Percentiles rank a stretch among this genome's conserved stretches.
phyloP scores from a whole-genome alignment of 1,140 invertebrate species.

The Stenopsyche tienmushanensis region DNA sequence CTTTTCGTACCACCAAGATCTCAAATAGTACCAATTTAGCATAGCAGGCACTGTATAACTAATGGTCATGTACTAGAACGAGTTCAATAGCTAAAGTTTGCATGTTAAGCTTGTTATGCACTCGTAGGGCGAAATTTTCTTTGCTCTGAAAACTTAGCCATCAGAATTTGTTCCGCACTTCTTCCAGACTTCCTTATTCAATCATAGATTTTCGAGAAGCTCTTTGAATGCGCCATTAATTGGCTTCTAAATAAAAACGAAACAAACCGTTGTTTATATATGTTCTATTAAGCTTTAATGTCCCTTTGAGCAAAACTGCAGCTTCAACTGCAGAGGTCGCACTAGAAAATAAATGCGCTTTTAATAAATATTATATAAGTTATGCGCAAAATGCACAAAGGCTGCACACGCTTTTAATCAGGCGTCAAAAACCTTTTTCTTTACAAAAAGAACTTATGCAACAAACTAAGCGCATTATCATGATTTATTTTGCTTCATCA shows the following conservation, averaged over 20 bases:
- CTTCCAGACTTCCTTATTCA: too few relatives aligned
- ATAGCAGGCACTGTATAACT: background rate
- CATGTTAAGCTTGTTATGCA: too few relatives aligned
- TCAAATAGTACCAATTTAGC: background rate
- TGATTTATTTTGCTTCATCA: background rate
- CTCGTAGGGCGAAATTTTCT: too few relatives aligned
- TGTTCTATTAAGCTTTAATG: too few relatives aligned
- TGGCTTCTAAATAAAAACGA: too few relatives aligned
- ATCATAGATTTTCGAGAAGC: too few relatives aligned
- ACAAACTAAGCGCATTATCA: background rate
- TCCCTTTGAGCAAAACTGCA: too few relatives aligned
- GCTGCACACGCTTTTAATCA: background rate
- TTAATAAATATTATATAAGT: conserved; percentile 24
- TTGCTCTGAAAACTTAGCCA: too few relatives aligned
- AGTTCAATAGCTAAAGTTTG: too few relatives aligned
- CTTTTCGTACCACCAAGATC: background rate
- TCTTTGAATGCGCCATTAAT: too few relatives aligned
- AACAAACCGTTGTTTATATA: too few relatives aligned
- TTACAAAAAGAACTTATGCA: background rate
- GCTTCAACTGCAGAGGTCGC: background rate
- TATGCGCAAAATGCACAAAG: background rate
- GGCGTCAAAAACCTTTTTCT: background rate
- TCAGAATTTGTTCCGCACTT: too few relatives aligned
- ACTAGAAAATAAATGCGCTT: conserved; percentile 26
- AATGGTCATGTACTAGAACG: background rate